phyloP scores from a whole-genome alignment of 2,797 vertebrate species.

The Mus minutoides region DNA sequence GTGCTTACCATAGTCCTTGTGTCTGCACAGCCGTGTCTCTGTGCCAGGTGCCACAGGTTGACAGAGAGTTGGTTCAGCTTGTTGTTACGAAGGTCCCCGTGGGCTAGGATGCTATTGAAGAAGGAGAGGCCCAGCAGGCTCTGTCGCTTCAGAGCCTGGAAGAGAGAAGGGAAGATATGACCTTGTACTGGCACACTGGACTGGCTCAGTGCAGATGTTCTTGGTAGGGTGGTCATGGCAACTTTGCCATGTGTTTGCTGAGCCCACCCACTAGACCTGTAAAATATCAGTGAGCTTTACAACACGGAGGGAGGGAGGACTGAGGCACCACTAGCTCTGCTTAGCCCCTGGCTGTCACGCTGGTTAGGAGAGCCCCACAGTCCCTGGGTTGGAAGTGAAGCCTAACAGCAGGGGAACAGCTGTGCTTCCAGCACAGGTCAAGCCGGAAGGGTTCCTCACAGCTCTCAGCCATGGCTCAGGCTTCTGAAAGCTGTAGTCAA shows the following conservation, averaged over 20 bases:
- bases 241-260: neutral
- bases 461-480: neutral
- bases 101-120: constrained; percentile 93
- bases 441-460: neutral
- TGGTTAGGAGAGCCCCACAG: neutral
- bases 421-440: neutral
- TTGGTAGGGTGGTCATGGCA: neutral
- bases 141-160: constrained; percentile 91
- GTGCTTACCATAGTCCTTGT: constrained; percentile 93
- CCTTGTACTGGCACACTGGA: neutral
- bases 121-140: constrained; percentile 92
- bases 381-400: neutral
- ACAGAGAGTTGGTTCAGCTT: constrained; percentile 96
- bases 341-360: too few relatives aligned
- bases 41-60: constrained; percentile 97
- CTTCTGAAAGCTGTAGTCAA: neutral
- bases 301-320: neutral
- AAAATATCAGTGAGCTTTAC: neutral
- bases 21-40: constrained; percentile 95
- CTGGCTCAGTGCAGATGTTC: neutral
- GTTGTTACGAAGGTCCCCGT: constrained; percentile 96
- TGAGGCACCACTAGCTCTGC: neutral
- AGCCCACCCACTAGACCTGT: neutral
- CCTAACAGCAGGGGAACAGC: neutral
- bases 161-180: neutral